Evolutionary conservation across 1,140 invertebrate genomes (phyloP), one percentile per base, ranked within the genome.

Genomic region (Eciton burchellii): DNA sequence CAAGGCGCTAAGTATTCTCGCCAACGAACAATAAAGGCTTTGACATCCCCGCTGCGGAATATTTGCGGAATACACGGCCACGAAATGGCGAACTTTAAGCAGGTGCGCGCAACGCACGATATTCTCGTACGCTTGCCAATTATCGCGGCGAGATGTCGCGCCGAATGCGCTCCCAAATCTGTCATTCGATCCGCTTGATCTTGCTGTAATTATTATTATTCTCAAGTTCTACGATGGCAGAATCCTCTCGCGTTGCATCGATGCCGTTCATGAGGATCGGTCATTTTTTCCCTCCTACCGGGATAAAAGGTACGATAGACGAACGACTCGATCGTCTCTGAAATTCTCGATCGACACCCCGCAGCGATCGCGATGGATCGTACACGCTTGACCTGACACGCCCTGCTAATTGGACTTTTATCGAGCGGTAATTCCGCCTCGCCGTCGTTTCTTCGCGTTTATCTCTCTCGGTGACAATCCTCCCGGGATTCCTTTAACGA

Each of bases 1-100:
- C 41, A 35, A 65, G 65, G 29, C 65, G 73, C 73, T 54, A 65
- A 65, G 60, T 76, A 76, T 76, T 76, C 73, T 76, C 65, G 60
- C 45, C 29, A 19, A n/a, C 26, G 21, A 54, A 65, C 73, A 76
- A 76, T 76, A 54, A 76, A 35, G 19, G 21, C 73, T 76, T 76
- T 76, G 59, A 76, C 52, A 45, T 76, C 26, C 19, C 65, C 24
- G 9, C 26, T 41, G 29, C 45, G 47, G 65, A n/a, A n/a, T n/a
- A 76, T 76, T 76, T 59, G 73, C 29, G 60, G 26, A 76, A 76
- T 19, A 76, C 12, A 26, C 19, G 59, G 52, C 45, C 52, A 65
- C 47, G 49, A 76, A 63, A 43, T 49, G 24, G 19, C 26, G 29
- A 41, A 76, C 29, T 59, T 73, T 60, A 73, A 49, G 21, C 29